Conservation (phyloP, 1,140 invertebrate species). For the Ceratoteleas bidentatus region DNA sequence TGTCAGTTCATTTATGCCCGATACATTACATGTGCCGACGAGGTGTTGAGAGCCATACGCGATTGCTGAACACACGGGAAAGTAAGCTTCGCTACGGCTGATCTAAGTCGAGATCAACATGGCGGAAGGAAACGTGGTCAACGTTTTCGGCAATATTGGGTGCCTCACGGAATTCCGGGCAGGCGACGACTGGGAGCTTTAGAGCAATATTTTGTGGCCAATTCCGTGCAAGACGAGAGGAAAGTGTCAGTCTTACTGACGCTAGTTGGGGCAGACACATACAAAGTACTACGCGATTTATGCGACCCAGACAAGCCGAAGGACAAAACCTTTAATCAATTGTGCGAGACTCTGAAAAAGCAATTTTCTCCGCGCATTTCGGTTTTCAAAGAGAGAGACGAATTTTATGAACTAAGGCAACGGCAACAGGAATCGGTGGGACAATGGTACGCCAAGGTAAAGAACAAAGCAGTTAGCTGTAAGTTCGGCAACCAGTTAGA, state of each 20-base stretch:
- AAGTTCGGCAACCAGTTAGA: constrained; percentile 59
- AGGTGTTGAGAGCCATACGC: neutral
- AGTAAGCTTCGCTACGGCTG: constrained; percentile 25
- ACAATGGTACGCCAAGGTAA: constrained; percentile 62
- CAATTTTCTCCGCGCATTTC: constrained; percentile 52
- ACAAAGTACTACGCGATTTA: constrained; percentile 43
- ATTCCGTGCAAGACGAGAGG: constrained; percentile 35
- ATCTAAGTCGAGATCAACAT: constrained; percentile 29
- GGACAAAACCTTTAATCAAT: constrained; percentile 49
- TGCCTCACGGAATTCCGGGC: neutral
- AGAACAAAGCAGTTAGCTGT: constrained; percentile 57
- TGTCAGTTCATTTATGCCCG: no score
- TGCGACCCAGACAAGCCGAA: no score
- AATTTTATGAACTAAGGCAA: constrained; percentile 60
- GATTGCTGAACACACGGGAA: neutral
- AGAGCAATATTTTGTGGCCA: constrained; percentile 61
- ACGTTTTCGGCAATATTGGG: neutral
- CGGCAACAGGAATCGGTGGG: constrained; percentile 32
- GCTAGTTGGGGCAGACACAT: constrained; percentile 19
- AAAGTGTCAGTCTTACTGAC: constrained; percentile 52
- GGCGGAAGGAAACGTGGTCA: neutral
- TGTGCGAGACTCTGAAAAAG: constrained; percentile 47
- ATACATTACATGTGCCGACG: constrained; percentile 2
- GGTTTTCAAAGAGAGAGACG: constrained; percentile 48
- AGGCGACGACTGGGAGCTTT: constrained; percentile 40